Evolutionary conservation across 2,888 invertebrate genomes (phyloP), one percentile per base, ranked within the genome.

Genomic region (Cynaeus angustus): DNA sequence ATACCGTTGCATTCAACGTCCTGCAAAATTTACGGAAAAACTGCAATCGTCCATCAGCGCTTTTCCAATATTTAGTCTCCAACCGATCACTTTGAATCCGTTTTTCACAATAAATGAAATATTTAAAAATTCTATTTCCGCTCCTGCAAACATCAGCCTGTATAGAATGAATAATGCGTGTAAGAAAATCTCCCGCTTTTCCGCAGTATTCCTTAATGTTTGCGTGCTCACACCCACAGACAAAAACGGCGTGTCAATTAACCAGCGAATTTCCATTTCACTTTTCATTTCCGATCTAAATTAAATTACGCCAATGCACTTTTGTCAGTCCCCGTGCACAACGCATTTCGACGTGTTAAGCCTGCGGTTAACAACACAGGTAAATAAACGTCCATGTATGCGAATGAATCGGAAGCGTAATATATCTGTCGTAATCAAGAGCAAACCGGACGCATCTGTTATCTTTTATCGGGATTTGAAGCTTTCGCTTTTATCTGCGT

Each of bases 331-430:
- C 16, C 16, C 16, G 28, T 30, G 52, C n/a, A n/a, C 12, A 52
- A 52, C 7, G 30, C 33, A 33, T 4, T 21, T 52, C 33, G 28
- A 30, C 28, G 30, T 26, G 52, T 52, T 52, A 52, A 52, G 16
- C 33, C 52, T n/a, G 52, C 28, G 28, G 52, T 33, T 52, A 52
- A 52, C 52, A 52, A 52, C 50, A 30, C 52, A 52, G 52, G 52
- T 52, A 28, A 52, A 52, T 52, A 52, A 52, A 52, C 12, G 52
- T 13, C 26, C 28, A 48, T 48, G 14, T 26, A n/a, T 16, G 7
- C 1, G 28, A 26, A 52, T 52, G 21, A 52, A 7, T 13, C 28
- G 52, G 10, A 7, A 52, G 6, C n/a, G 7, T 28, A 21, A 13
- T 28, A 21, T 26, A 52, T 33, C 21, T 21, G 21, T 21, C 8